These are phyloP conservation scores for Thalassoma bifasciatum DNA, from an alignment of 2,113 vertebrate species.

Conservation along the genomic window DNA sequence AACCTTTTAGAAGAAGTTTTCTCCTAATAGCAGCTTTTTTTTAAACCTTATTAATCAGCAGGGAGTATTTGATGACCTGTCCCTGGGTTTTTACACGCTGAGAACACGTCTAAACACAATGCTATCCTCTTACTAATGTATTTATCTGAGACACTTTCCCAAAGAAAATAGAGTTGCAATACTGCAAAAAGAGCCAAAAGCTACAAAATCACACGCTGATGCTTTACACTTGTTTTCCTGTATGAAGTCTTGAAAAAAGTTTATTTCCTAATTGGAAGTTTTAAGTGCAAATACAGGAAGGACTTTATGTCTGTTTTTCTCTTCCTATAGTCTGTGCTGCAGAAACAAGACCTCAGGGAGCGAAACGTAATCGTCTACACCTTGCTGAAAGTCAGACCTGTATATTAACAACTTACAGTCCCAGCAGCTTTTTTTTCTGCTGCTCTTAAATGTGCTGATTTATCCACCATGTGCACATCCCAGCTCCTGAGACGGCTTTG, in stretches of 20 bases:
- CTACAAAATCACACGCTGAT: slow-evolving; percentile 48
- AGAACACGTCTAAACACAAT: slow-evolving; percentile 36
- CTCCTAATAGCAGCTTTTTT: slow-evolving; percentile 22
- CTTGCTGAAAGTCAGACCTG: slow-evolving; percentile 66
- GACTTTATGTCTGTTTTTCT: slow-evolving; percentile 43
- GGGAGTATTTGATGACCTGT: slow-evolving; percentile 50
- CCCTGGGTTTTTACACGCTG: slow-evolving; percentile 23
- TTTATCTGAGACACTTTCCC: slow-evolving; percentile 34
- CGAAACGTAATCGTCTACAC: slow-evolving; percentile 59
- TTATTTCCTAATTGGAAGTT: slow-evolving; percentile 25
- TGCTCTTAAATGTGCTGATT: slow-evolving; percentile 60
- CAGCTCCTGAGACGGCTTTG: slow-evolving; percentile 68
- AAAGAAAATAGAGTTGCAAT: slow-evolving; percentile 27
- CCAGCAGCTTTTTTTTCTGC: slow-evolving; percentile 38
- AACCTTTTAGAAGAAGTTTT: slow-evolving; percentile 23
- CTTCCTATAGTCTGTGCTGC: slow-evolving; percentile 29
- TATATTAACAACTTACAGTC: slow-evolving; percentile 60
- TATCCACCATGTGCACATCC: slow-evolving; percentile 73
- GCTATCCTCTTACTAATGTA: slow-evolving; percentile 48
- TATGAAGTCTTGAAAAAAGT: slow-evolving; percentile 27
- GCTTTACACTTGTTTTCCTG: slow-evolving; percentile 18
- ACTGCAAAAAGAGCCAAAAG: slow-evolving; percentile 42
- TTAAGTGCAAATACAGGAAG: slow-evolving; percentile 20
- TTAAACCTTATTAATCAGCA: slow-evolving; percentile 32
- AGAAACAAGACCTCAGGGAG: slow-evolving; percentile 67